Evolutionary conservation across 2,113 vertebrate genomes (phyloP).

Genomic region (Enhydra lutris): DNA sequence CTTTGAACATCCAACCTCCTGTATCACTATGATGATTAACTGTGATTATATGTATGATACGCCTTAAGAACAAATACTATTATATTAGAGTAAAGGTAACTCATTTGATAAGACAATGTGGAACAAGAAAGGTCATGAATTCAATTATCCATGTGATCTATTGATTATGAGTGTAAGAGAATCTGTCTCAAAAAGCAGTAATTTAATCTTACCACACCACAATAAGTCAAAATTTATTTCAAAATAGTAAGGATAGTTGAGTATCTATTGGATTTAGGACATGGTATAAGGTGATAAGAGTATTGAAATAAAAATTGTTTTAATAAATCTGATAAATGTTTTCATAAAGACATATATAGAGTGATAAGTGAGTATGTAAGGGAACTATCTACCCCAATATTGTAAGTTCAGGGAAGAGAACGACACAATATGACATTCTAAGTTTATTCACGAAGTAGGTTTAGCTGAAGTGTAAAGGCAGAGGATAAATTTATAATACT

Average conservation of each 20-base stretch:
- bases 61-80: not conserved
- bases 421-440: not conserved
- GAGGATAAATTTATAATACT: not conserved
- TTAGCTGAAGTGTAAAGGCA: not conserved
- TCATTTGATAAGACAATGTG: not conserved
- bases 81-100: not conserved
- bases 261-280: not conserved
- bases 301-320: not conserved
- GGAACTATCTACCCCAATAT: not conserved
- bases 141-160: not conserved
- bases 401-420: not conserved
- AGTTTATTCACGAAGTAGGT: not conserved
- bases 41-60: not conserved
- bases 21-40: not conserved
- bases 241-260: not conserved
- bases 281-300: not conserved
- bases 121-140: not conserved
- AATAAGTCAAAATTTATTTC: not conserved
- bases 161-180: not conserved
- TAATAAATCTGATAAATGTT: not conserved
- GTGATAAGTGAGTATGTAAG: not conserved
- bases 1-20: not conserved
- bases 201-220: not conserved
- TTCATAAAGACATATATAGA: not conserved
- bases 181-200: not conserved